Conservation (phyloP, 2,113 vertebrate species). For the Sinocyclocheilus grahami region DNA sequence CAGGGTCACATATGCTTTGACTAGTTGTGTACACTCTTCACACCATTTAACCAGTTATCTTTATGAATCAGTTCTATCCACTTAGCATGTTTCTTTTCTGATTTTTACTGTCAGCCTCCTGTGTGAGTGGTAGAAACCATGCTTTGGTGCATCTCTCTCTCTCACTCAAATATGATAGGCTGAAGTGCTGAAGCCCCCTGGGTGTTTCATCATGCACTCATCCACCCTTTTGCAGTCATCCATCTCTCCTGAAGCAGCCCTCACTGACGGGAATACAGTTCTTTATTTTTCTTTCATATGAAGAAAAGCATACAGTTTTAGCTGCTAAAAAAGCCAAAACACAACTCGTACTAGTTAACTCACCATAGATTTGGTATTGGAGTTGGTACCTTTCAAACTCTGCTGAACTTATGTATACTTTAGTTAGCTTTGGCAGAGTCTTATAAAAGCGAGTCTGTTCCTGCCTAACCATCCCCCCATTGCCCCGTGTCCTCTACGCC, state of each 20-base stretch:
- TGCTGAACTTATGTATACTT: conserved; percentile 70
- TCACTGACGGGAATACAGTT: conserved; percentile 11
- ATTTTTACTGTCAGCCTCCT: conserved; percentile 40
- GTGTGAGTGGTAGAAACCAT: conserved; percentile 9
- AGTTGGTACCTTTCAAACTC: conserved; percentile 19
- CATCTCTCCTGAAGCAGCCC: conserved; percentile 31
- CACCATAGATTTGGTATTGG: not conserved
- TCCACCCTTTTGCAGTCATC: conserved; percentile 38
- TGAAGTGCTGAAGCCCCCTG: conserved; percentile 11
- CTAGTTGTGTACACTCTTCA: not conserved
- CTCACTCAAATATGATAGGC: conserved; percentile 29
- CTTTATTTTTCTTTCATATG: conserved; percentile 7
- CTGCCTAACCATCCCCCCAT: conserved; percentile 47
- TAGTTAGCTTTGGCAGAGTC: conserved; percentile 63
- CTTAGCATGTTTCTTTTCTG: conserved; percentile 57
- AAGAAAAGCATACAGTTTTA: not conserved
- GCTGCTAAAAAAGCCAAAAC: not conserved
- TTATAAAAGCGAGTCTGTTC: conserved; percentile 71
- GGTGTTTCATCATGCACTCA: conserved; percentile 46
- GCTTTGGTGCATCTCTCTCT: conserved; percentile 29
- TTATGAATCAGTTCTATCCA: not conserved
- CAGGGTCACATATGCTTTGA: not conserved
- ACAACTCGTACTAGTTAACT: not conserved
- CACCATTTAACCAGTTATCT: not conserved
- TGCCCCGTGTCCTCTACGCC: conserved; percentile 53